Conservation (phyloP, 2,888 invertebrate species). For the Pseudococcus jackbeardsleyi region DNA sequence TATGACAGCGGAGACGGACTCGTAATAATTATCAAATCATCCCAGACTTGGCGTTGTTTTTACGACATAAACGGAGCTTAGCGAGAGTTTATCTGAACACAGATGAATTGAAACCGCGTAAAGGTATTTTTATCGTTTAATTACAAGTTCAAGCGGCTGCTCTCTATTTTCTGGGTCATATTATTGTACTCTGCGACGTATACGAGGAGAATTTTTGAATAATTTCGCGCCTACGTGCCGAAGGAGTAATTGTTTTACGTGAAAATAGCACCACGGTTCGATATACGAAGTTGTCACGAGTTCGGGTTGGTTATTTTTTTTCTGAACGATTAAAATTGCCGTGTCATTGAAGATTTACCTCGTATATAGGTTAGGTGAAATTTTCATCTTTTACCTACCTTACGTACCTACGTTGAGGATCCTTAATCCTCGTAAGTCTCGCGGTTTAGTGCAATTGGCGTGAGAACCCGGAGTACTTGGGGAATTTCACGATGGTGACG, state of each 20-base stretch:
- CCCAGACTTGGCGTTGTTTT: background rate
- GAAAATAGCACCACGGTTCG: background rate
- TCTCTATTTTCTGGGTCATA: background rate
- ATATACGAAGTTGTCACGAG: conserved; percentile 27
- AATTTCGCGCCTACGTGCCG: conserved; percentile 25
- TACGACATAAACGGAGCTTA: background rate
- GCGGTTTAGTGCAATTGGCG: background rate
- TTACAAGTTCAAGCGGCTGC: conserved; percentile 23
- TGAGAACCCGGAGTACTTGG: background rate
- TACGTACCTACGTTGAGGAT: background rate
- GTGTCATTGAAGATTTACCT: conserved; percentile 4
- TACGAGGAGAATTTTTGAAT: background rate
- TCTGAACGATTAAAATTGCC: background rate
- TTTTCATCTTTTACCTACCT: conserved; percentile 2
- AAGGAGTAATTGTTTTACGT: conserved; percentile 4
- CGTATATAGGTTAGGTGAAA: conserved; percentile 29
- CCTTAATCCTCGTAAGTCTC: background rate
- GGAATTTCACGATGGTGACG: background rate
- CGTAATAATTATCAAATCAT: conserved; percentile 12
- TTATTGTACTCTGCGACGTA: background rate
- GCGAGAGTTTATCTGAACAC: background rate
- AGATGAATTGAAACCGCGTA: background rate
- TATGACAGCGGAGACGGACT: background rate
- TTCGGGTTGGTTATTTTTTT: conserved; percentile 16
- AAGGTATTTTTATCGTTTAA: background rate